phyloP scores from a whole-genome alignment of 2,113 vertebrate species.

The Hippocampus comes region DNA sequence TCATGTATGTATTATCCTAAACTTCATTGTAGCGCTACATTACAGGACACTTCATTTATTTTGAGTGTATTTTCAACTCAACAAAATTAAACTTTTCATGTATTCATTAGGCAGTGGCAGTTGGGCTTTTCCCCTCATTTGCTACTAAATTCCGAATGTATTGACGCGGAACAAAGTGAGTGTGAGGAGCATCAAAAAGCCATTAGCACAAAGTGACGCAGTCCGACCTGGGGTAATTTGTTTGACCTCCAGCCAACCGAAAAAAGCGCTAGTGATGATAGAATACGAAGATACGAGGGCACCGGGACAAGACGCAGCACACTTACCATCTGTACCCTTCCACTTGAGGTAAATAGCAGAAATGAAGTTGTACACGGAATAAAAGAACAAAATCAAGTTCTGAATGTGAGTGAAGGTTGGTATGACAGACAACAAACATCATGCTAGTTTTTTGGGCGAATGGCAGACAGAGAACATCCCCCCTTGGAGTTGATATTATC shows the following conservation, averaged over 20 bases:
- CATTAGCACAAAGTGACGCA: background rate
- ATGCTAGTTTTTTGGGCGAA: background rate
- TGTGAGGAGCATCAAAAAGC: background rate
- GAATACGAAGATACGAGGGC: background rate
- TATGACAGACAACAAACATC: background rate
- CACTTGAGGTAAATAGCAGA: background rate
- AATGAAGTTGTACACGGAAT: background rate
- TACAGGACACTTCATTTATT: no score
- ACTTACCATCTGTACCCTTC: background rate
- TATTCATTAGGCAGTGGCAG: no score
- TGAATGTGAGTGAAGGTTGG: background rate
- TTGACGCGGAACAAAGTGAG: background rate
- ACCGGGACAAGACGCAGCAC: background rate
- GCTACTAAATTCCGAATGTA: no score
- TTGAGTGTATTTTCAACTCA: no score
- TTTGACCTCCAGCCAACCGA: background rate
- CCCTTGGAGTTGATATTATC: conserved; percentile 17
- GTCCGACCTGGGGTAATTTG: background rate
- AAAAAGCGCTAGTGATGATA: background rate
- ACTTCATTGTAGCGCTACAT: no score
- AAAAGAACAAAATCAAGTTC: background rate
- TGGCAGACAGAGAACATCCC: background rate
- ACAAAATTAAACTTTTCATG: no score
- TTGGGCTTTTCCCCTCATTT: no score
- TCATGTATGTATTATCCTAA: no score